Base-by-base conservation (phyloP, 2,888 invertebrate species). In the Dryobotodes eremita region DNA sequence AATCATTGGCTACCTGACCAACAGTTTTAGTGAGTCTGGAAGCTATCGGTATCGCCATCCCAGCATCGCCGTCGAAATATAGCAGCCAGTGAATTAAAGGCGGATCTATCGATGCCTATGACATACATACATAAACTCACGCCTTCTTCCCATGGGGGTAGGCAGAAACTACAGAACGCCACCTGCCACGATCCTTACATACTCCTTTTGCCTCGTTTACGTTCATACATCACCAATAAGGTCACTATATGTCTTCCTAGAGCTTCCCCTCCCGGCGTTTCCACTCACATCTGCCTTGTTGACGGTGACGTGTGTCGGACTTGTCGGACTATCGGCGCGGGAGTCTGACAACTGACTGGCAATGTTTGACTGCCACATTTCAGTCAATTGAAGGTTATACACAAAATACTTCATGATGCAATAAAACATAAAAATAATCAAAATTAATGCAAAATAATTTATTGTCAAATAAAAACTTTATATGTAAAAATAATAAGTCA, bases 381-480 rank as follows among this genome's bases (percentile, higher is more conserved):
- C 15, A 36, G 0, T 64, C 0, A 15, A 6, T n/a, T 48, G 6
- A 31, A 46, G 53, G 62, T 48, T 8, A 23, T 8, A 23, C 7
- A 23, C 5, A 20, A 36, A 31, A 53, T 23, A 46, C 20, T 26
- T 26, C 26, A 13, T 13, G n/a, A n/a, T 31, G 31, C 20, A 72
- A 79, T 80, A 31, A 79, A 79, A 80, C n/a, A 36, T 71, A 42
- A 57, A 64, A 48, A 11, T 36, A 15, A 72, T 48, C 4, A 53
- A 23, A 36, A 42, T 0, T 77, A 23, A 73, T 65, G n/a, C n/a
- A n/a, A n/a, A n/a, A n/a, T n/a, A 3, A 20, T 80, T 79, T 79
- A 79, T 81, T 81, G 2, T 57, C 15, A 65, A 79, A 80, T 7
- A 20, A 36, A n/a, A 62, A 26, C 3, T n/a, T 55, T 8, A 46